Conservation (phyloP, 2,888 invertebrate genomes). For the Macrophya alboannulata region DNA sequence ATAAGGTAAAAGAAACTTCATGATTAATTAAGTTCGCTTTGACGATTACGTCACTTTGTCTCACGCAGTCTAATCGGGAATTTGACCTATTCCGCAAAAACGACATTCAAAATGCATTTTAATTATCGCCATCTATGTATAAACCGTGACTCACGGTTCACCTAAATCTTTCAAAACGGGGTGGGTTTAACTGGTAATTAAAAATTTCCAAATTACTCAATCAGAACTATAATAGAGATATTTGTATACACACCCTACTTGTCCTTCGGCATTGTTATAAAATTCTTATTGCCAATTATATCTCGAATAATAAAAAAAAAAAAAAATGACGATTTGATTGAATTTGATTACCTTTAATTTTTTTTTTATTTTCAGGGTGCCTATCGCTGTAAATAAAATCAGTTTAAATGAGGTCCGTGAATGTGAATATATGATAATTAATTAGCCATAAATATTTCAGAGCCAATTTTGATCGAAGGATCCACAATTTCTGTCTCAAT, state of each 20-base stretch:
- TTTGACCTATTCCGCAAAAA: neutral
- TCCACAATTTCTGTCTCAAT: slow-evolving; percentile 1
- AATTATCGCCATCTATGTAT: neutral
- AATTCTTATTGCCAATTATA: no score
- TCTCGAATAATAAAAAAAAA: no score
- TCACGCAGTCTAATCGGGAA: neutral
- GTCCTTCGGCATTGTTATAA: no score
- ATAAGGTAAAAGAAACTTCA: no score
- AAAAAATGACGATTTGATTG: no score
- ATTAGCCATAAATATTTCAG: neutral
- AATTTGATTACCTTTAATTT: no score
- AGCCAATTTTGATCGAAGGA: neutral
- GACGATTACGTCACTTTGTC: neutral
- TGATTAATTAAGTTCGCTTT: no score
- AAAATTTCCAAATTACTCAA: neutral
- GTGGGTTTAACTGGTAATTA: neutral
- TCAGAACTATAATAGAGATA: neutral
- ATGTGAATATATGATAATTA: neutral
- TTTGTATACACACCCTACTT: no score
- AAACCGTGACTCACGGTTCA: neutral
- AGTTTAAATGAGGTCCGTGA: neutral
- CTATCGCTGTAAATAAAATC: neutral
- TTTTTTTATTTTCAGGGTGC: neutral
- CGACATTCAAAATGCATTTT: neutral
- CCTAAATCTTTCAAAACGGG: neutral